Conservation (phyloP, 2,888 invertebrate genomes). For the Drosophila anomalata region DNA sequence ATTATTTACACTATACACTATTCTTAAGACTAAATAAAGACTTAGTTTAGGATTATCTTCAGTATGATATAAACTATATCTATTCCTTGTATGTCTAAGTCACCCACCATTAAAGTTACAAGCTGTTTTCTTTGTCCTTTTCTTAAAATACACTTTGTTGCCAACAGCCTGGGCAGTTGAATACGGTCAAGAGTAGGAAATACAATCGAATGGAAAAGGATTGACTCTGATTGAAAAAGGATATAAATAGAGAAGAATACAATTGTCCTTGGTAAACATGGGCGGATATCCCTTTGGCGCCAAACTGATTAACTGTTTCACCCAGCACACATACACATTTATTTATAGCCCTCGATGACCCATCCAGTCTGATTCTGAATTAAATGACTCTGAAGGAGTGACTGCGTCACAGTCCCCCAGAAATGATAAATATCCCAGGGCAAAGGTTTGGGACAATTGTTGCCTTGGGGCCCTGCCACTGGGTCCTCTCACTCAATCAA, state of each 20-base stretch:
- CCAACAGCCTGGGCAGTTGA: slow-evolving; percentile 3
- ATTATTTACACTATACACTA: background rate
- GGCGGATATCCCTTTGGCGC: slow-evolving; percentile 14
- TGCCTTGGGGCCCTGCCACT: slow-evolving; percentile 23
- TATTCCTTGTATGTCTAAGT: background rate
- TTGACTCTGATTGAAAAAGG: slow-evolving; percentile 20
- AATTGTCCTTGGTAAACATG: slow-evolving; percentile 1
- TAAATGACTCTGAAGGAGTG: slow-evolving; percentile 14
- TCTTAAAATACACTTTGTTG: background rate
- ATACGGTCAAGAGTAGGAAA: background rate
- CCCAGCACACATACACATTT: slow-evolving; percentile 24
- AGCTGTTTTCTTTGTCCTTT: background rate
- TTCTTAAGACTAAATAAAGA: too few relatives aligned
- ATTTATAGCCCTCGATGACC: slow-evolving; percentile 32
- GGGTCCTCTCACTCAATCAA: slow-evolving; percentile 30
- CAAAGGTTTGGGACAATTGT: slow-evolving; percentile 41
- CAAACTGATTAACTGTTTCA: slow-evolving; percentile 47
- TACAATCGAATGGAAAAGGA: slow-evolving; percentile 6
- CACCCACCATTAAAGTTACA: background rate
- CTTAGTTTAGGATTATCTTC: too few relatives aligned
- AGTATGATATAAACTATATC: background rate
- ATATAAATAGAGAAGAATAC: slow-evolving; percentile 31
- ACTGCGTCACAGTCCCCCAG: slow-evolving; percentile 18
- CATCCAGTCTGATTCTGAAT: background rate
- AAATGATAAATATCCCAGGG: slow-evolving; percentile 35